Evolutionary conservation across 2,113 vertebrate genomes (phyloP).

Genomic region (Pangasianodon hypophthalmus): DNA sequence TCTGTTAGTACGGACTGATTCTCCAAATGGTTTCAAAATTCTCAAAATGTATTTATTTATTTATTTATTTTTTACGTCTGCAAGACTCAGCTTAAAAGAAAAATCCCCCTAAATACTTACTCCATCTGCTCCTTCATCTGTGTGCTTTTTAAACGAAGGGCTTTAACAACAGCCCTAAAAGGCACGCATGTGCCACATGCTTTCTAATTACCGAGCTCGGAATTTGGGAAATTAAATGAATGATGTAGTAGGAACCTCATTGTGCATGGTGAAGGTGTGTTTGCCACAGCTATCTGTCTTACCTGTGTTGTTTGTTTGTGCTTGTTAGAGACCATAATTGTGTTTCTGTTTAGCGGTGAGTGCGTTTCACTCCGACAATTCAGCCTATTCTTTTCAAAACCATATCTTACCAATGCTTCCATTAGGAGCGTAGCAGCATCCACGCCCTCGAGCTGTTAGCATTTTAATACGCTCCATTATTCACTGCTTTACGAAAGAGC

Average conservation of each 20-base stretch:
- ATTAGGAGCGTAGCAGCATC: conserved; percentile 3
- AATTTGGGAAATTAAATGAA: not conserved
- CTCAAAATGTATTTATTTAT: not conserved
- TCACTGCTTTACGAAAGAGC: conserved; percentile 29
- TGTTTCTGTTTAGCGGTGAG: conserved; percentile 14
- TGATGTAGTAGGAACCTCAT: not conserved
- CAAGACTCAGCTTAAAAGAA: not conserved
- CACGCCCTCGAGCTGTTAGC: conserved; percentile 8
- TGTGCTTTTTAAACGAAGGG: not conserved
- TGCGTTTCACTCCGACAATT: not conserved
- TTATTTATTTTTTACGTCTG: not conserved
- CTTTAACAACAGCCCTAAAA: not conserved
- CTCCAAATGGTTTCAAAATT: not conserved
- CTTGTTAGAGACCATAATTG: conserved; percentile 14
- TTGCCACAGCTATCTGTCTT: not conserved
- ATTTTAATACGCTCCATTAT: conserved; percentile 31
- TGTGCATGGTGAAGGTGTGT: conserved; percentile 5
- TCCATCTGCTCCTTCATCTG: not conserved
- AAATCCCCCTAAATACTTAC: not conserved
- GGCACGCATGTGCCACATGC: not conserved
- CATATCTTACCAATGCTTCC: not conserved
- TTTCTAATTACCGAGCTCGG: not conserved
- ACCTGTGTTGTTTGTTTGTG: conserved; percentile 12
- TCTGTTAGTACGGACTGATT: not conserved
- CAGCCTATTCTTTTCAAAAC: conserved; percentile 2